These are phyloP conservation scores for Campoplex capitator DNA, from an alignment of 2,888 invertebrate genomes.

Conservation along the genomic window DNA sequence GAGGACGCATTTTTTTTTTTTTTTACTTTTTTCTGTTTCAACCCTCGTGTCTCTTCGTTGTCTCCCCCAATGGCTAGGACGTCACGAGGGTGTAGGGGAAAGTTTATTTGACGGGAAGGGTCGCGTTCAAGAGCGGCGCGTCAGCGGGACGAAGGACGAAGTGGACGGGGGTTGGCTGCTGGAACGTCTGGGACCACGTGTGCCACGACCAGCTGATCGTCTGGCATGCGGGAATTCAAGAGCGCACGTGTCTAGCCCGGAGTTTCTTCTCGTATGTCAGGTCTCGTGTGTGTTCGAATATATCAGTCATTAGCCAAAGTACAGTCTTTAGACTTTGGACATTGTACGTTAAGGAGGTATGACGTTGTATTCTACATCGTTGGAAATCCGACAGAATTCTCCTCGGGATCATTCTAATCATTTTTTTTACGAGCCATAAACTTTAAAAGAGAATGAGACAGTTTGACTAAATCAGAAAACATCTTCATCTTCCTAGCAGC, in stretches of 20 bases:
- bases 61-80: conserved; percentile 57
- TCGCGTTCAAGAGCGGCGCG: conserved; percentile 57
- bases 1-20: conserved; percentile 39
- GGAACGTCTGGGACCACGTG: conserved; percentile 70
- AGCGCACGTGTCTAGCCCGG: conserved; percentile 54
- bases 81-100: conserved; percentile 50
- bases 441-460: neutral
- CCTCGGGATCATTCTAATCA: neutral
- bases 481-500: neutral
- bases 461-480: neutral
- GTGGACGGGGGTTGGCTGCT: conserved; percentile 38
- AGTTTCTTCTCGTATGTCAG: conserved; percentile 34
- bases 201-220: conserved; percentile 72
- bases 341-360: neutral
- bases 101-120: conserved; percentile 61
- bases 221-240: conserved; percentile 64
- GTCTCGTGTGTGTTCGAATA: conserved; percentile 14
- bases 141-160: conserved; percentile 46
- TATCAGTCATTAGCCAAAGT: conserved; percentile 36
- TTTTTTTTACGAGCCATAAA: neutral
- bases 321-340: conserved; percentile 2
- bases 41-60: conserved; percentile 62
- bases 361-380: neutral
- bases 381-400: neutral
- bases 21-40: conserved; percentile 23